A percentile compares a stretch with the other conserved stretches of the same genome.
phyloP scores from a whole-genome alignment of 2,797 vertebrate species.

The Ispidina picta region DNA sequence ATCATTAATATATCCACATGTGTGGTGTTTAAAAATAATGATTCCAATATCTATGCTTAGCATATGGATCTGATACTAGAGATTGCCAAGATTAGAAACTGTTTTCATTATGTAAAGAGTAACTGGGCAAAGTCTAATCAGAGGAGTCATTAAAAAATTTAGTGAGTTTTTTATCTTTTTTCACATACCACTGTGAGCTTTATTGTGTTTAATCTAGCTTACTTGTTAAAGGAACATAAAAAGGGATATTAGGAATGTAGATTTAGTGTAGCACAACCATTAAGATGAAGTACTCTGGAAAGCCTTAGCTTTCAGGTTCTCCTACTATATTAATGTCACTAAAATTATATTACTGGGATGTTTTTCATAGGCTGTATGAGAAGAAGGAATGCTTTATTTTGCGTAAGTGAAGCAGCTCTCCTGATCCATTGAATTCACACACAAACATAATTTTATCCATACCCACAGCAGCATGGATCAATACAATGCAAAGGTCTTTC shows the following conservation, averaged over 20 bases:
- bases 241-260: slow-evolving; percentile 18
- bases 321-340: background rate
- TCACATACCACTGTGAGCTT: slow-evolving; percentile 56
- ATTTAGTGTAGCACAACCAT: background rate
- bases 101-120: slow-evolving; percentile 8
- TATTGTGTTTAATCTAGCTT: slow-evolving; percentile 34
- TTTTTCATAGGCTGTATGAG: background rate
- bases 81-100: background rate
- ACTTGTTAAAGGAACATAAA: slow-evolving; percentile 47
- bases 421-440: background rate
- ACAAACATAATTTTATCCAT: background rate
- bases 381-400: background rate
- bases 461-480: background rate
- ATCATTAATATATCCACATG: slow-evolving; percentile 3
- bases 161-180: slow-evolving; percentile 51
- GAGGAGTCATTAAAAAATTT: slow-evolving; percentile 21
- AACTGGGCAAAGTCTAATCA: slow-evolving; percentile 16
- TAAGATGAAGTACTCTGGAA: slow-evolving; percentile 30
- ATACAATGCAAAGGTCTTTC: background rate
- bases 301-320: background rate
- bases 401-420: background rate
- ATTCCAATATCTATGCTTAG: background rate
- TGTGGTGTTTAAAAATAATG: background rate
- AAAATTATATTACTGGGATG: background rate
- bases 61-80: background rate